A percentile compares a stretch with the other conserved stretches of the same genome.
Conservation (phyloP, 2,888 invertebrate genomes). For the Mythimna vitellina region DNA sequence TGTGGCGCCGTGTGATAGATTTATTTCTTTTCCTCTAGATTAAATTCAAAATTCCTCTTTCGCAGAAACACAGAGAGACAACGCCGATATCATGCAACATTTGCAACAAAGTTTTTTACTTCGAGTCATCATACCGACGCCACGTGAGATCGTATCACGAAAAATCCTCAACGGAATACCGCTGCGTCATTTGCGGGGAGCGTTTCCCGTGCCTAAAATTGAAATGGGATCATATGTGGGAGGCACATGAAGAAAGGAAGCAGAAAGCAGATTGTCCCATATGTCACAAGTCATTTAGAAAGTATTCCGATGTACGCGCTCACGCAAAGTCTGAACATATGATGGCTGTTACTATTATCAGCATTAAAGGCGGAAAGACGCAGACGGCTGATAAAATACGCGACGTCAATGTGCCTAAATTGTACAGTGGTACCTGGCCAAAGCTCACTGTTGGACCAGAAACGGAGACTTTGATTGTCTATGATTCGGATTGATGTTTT, state of each 20-base stretch:
- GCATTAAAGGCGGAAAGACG: not conserved
- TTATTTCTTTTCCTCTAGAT: too few species aligned
- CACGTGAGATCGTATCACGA: slow-evolving; percentile 61
- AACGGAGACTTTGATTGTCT: slow-evolving; percentile 36
- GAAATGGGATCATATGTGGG: slow-evolving; percentile 80
- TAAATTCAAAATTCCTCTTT: not conserved
- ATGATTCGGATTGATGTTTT: slow-evolving; percentile 31
- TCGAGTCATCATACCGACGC: slow-evolving; percentile 50
- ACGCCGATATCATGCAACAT: slow-evolving; percentile 62
- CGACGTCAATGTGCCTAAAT: too few species aligned
- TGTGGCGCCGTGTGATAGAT: too few species aligned
- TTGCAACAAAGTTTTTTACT: slow-evolving; percentile 68
- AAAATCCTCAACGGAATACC: accelerated
- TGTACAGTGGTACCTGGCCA: not conserved
- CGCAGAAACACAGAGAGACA: slow-evolving; percentile 65
- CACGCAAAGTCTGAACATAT: slow-evolving; percentile 55
- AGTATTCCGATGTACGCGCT: slow-evolving; percentile 65
- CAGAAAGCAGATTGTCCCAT: slow-evolving; percentile 73
- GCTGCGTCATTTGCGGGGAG: slow-evolving; percentile 66
- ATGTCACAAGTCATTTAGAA: slow-evolving; percentile 70
- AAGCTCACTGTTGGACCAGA: not conserved
- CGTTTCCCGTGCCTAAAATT: slow-evolving; percentile 53
- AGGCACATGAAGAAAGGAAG: slow-evolving; percentile 67
- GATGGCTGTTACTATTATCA: not conserved
- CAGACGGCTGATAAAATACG: not conserved